A percentile compares a stretch with the other conserved stretches of the same genome.
These are phyloP conservation scores for Ophion slaviceki DNA, from an alignment of 2,888 invertebrate genomes.

Conservation along the genomic window DNA sequence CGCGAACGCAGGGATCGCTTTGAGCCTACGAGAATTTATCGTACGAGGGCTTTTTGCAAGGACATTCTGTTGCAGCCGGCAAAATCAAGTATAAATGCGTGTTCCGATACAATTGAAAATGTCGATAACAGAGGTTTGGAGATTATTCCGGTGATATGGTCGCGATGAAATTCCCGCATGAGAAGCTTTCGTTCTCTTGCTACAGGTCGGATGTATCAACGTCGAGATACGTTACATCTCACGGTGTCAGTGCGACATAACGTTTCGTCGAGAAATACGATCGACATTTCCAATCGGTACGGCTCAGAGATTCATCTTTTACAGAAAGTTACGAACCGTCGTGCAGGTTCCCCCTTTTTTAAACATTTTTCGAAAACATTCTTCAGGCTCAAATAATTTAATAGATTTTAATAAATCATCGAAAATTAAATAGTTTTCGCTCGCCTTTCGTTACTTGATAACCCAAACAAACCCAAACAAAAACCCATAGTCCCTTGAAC, in stretches of 20 bases:
- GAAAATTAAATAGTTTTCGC: no score
- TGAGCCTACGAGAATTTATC: no score
- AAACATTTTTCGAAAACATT: not conserved
- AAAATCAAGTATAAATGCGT: slow-evolving; percentile 15
- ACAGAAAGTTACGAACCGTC: not conserved
- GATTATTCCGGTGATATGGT: slow-evolving; percentile 36
- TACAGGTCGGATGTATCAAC: slow-evolving; percentile 28
- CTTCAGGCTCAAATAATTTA: not conserved
- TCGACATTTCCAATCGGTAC: not conserved
- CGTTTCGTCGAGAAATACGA: slow-evolving; percentile 3
- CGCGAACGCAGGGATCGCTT: no score
- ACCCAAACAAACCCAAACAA: no score
- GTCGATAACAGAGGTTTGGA: slow-evolving; percentile 39
- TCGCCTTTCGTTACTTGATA: no score
- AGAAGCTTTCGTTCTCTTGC: slow-evolving; percentile 21
- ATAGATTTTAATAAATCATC: no score
- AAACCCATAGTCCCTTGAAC: no score
- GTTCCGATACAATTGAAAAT: slow-evolving; percentile 4
- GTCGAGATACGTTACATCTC: slow-evolving; percentile 15
- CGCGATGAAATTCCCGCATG: slow-evolving; percentile 14
- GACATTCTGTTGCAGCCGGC: not conserved
- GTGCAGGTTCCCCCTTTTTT: not conserved
- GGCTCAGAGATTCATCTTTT: not conserved
- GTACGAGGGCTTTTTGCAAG: not conserved
- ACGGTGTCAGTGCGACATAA: slow-evolving; percentile 8